A percentile compares a stretch with the other conserved stretches of the same genome.
These are phyloP conservation scores for Theretra japonica DNA, from an alignment of 2,888 invertebrate genomes.

Conservation along the genomic window DNA sequence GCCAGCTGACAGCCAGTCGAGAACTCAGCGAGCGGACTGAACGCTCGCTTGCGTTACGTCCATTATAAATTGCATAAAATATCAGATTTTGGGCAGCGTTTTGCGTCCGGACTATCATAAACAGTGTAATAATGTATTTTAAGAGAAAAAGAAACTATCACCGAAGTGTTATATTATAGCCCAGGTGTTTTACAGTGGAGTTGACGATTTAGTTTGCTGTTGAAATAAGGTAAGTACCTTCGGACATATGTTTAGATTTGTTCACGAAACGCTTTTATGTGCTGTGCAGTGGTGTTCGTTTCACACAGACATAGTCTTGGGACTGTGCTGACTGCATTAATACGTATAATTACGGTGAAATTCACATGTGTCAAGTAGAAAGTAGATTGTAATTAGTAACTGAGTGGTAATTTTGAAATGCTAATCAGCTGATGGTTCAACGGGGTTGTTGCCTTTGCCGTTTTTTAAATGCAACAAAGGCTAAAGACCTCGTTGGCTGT, in stretches of 20 bases:
- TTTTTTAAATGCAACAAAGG: slow-evolving; percentile 27
- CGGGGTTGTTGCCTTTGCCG: slow-evolving; percentile 27
- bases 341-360: slow-evolving; percentile 9
- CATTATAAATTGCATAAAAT: slow-evolving; percentile 57
- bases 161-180: slow-evolving; percentile 84
- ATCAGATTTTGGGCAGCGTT: slow-evolving; percentile 73
- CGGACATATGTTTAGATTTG: slow-evolving; percentile 69
- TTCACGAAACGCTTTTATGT: slow-evolving; percentile 42
- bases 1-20: slow-evolving; percentile 82
- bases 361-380: slow-evolving; percentile 15
- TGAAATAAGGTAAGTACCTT: slow-evolving; percentile 70
- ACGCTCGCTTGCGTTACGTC: slow-evolving; percentile 65
- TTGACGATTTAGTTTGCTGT: slow-evolving; percentile 70
- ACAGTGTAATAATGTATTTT: slow-evolving; percentile 84
- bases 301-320: background rate
- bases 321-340: background rate
- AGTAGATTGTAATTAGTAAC: slow-evolving; percentile 3
- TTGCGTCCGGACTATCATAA: slow-evolving; percentile 73
- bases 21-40: slow-evolving; percentile 62
- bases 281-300: slow-evolving; percentile 39
- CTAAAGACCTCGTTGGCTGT: slow-evolving; percentile 18
- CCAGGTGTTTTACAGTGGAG: slow-evolving; percentile 76
- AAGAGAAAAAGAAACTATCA: slow-evolving; percentile 83
- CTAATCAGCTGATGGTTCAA: slow-evolving; percentile 29
- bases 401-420: slow-evolving; percentile 4